Evolutionary conservation across 2,113 vertebrate genomes (phyloP).

Genomic region (Gasterosteus aculeatus): DNA sequence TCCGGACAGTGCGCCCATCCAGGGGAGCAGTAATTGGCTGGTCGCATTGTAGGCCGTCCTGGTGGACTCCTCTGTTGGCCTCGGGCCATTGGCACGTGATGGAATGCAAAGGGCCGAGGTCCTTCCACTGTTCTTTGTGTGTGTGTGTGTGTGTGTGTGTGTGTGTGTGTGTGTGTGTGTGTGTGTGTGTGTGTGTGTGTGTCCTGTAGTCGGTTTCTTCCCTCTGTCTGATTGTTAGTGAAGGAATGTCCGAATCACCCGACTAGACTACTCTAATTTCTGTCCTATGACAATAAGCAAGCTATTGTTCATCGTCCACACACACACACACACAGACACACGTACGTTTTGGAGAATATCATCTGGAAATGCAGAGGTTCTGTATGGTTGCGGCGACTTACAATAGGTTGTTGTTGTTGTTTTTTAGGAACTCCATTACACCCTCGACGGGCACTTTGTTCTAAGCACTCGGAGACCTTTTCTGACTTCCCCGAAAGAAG

Average conservation of each 20-base stretch:
- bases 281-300: constrained; percentile 49
- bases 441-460: background rate
- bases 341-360: constrained; percentile 13
- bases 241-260: constrained; percentile 49
- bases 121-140: constrained; percentile 45
- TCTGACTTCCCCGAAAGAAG: background rate
- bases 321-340: background rate
- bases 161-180: constrained; percentile 5
- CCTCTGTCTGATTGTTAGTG: constrained; percentile 31
- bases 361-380: background rate
- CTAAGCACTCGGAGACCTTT: background rate
- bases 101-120: constrained; percentile 63
- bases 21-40: constrained; percentile 50
- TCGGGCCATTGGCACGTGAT: constrained; percentile 38
- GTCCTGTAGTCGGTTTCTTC: constrained; percentile 11
- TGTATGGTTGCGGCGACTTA: background rate
- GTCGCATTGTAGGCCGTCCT: constrained; percentile 36
- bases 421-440: background rate
- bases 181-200: constrained; percentile 9
- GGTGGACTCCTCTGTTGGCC: constrained; percentile 51
- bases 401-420: background rate
- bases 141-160: constrained; percentile 2
- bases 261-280: constrained; percentile 48
- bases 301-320: background rate
- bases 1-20: constrained; percentile 25